A percentile compares a stretch with the other conserved stretches of the same genome.
Evolutionary conservation across 92 coral and sea anemone genomes (phyloP).

Genomic region (Palythoa grandiflora): DNA sequence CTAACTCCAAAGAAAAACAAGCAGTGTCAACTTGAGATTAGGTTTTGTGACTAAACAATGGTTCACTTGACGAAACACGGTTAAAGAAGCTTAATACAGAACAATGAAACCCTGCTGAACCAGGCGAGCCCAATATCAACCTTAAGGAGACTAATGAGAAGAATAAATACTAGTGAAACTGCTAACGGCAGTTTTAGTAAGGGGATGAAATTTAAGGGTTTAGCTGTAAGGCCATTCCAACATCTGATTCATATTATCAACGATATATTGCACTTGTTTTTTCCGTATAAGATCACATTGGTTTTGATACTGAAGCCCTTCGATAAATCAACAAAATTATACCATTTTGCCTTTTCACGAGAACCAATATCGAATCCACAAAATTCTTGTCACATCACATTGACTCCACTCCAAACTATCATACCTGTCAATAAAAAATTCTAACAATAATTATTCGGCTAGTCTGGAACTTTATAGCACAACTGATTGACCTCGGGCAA

Average conservation of each 20-base stretch:
- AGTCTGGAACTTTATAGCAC: neutral
- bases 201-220: neutral
- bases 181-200: neutral
- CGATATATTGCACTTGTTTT: conserved; percentile 18
- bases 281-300: neutral
- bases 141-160: neutral
- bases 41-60: conserved; percentile 26
- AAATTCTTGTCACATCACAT: neutral
- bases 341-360: neutral
- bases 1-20: conserved; percentile 12
- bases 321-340: neutral
- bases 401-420: no score
- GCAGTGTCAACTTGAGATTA: conserved; percentile 16
- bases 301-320: neutral
- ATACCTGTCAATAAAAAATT: neutral
- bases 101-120: neutral
- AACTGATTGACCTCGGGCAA: neutral
- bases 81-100: conserved; percentile 1
- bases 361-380: neutral
- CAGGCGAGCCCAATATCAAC: neutral
- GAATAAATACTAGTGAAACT: neutral
- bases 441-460: neutral
- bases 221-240: neutral
- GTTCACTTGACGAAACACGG: conserved; percentile 5
- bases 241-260: neutral